phyloP scores from a whole-genome alignment of 2,113 vertebrate species.

The Megaptera novaeangliae region DNA sequence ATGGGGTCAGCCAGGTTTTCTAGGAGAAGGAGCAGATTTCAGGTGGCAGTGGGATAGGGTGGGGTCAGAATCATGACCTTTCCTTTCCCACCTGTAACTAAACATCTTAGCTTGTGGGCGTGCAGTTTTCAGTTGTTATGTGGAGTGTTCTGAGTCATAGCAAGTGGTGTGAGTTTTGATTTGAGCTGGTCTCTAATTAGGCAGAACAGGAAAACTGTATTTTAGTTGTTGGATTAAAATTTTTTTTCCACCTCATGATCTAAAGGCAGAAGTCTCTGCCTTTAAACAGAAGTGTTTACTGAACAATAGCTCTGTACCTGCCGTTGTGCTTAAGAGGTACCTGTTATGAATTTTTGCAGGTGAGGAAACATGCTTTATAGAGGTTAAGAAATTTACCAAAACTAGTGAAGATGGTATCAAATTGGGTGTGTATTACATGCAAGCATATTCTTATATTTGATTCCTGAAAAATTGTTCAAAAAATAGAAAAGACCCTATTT shows the following conservation, averaged over 20 bases:
- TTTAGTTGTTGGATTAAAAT: background rate
- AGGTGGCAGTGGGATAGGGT: background rate
- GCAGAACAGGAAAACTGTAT: background rate
- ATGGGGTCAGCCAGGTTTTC: background rate
- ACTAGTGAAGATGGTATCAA: background rate
- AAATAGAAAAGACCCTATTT: background rate
- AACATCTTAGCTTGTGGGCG: background rate
- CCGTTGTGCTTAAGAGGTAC: background rate
- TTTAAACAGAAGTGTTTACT: background rate
- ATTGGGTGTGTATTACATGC: background rate
- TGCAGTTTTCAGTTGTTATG: background rate
- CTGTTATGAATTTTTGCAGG: background rate
- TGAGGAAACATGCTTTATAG: background rate
- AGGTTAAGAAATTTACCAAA: background rate
- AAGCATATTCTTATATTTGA: background rate
- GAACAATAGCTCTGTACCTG: background rate
- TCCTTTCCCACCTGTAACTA: background rate
- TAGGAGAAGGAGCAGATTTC: background rate
- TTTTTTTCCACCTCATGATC: background rate
- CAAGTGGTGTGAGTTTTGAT: background rate
- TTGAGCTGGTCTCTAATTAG: constrained; percentile 37
- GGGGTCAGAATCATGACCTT: background rate
- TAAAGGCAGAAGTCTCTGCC: background rate
- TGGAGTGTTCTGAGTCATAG: background rate
- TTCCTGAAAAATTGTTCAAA: background rate